phyloP scores from a whole-genome alignment of 2,888 invertebrate species.

The Dorcus hopei region DNA sequence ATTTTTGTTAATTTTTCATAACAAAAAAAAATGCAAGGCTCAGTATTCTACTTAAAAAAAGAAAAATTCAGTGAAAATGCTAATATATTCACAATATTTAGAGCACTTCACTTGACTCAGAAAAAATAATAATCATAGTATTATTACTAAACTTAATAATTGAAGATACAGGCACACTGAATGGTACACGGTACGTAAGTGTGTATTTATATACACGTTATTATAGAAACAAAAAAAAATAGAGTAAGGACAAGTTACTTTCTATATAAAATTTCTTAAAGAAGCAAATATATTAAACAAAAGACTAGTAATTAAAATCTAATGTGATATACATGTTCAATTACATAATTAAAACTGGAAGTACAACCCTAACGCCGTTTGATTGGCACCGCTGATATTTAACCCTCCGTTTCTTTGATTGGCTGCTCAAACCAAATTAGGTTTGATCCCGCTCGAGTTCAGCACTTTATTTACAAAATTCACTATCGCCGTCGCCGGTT shows the following conservation, averaged over 20 bases:
- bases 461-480: conserved; percentile 81
- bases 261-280: conserved; percentile 6
- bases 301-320: conserved; percentile 38
- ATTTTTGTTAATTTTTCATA: conserved; percentile 1
- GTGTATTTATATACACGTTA: conserved; percentile 7
- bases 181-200: conserved; percentile 22
- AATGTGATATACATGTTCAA: conserved; percentile 12
- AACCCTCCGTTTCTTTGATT: conserved; percentile 1
- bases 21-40: not conserved
- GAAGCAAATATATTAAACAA: conserved; percentile 17
- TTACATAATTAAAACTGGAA: conserved; percentile 2
- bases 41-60: not conserved
- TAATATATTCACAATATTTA: conserved; percentile 45
- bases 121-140: conserved; percentile 26
- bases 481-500: conserved; percentile 93
- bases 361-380: no score
- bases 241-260: conserved; percentile 5
- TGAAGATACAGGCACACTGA: conserved; percentile 36
- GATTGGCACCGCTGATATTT: conserved; percentile 3
- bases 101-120: conserved; percentile 41
- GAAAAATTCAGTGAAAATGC: conserved; percentile 23
- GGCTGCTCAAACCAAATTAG: conserved; percentile 52
- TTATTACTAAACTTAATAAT: conserved; percentile 25
- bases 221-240: conserved; percentile 15
- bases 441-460: conserved; percentile 56